phyloP scores from a whole-genome alignment of 2,113 vertebrate genomes.

The Hippoglossus stenolepis region DNA sequence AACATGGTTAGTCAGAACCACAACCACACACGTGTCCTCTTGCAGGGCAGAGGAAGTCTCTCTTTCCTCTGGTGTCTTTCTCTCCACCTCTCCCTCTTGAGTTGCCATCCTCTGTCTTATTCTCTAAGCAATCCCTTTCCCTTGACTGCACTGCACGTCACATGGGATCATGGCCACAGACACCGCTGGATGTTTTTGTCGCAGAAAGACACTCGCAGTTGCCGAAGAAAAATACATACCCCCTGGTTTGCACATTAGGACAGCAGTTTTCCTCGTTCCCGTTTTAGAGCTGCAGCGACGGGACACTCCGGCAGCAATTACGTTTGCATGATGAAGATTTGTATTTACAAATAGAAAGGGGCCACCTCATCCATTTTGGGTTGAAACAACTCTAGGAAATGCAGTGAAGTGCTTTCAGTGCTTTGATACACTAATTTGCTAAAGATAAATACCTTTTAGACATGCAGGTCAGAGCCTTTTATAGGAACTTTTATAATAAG shows the following conservation, averaged over 20 bases:
- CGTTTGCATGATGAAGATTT: slow-evolving; percentile 18
- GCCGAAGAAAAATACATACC: slow-evolving; percentile 37
- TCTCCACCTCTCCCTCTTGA: slow-evolving; percentile 23
- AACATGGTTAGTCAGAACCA: not conserved
- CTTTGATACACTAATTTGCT: not conserved
- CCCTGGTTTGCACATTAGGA: slow-evolving; percentile 36
- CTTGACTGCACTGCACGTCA: slow-evolving; percentile 73
- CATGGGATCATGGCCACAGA: slow-evolving; percentile 74
- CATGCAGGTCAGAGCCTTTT: not conserved
- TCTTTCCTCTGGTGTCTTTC: slow-evolving; percentile 36
- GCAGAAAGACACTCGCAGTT: slow-evolving; percentile 58
- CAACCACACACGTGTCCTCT: slow-evolving; percentile 26
- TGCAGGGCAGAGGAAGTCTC: slow-evolving; percentile 29
- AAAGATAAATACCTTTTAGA: not conserved
- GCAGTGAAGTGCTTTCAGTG: not conserved
- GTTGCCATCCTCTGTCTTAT: slow-evolving; percentile 65
- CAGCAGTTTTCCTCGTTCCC: slow-evolving; percentile 50
- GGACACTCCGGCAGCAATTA: slow-evolving; percentile 25
- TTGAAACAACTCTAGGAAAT: slow-evolving; percentile 14
- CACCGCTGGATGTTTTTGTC: slow-evolving; percentile 69
- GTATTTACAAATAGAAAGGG: slow-evolving; percentile 14
- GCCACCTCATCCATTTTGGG: not conserved
- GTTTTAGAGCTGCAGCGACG: slow-evolving; percentile 26
- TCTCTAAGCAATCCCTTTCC: slow-evolving; percentile 70
- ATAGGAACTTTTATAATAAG: not conserved